Conservation (phyloP, 2,113 vertebrate species). For the Tachuris rubrigastra region DNA sequence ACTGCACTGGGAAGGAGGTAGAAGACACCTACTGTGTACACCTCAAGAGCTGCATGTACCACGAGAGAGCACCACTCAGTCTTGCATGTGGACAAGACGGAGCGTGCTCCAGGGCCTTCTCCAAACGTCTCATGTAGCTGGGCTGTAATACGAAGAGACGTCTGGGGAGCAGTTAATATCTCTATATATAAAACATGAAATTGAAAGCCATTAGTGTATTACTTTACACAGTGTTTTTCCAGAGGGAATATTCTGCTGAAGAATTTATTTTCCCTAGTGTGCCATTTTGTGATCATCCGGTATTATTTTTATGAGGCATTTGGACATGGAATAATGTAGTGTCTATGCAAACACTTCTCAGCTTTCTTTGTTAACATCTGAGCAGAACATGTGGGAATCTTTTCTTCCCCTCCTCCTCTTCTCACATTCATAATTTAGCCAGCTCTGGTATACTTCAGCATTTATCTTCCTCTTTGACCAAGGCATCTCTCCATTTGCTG, state of each 20-base stretch:
- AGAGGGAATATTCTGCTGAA: slow-evolving; percentile 67
- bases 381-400: slow-evolving; percentile 70
- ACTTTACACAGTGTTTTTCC: slow-evolving; percentile 74
- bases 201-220: slow-evolving; percentile 73
- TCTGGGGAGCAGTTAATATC: slow-evolving; percentile 74
- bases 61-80: not conserved
- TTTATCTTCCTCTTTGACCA: not conserved
- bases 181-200: slow-evolving; percentile 69
- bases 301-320: slow-evolving; percentile 76
- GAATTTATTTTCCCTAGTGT: slow-evolving; percentile 63
- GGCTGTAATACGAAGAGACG: slow-evolving; percentile 59
- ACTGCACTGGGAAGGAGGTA: not conserved
- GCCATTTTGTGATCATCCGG: slow-evolving; percentile 63
- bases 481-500: not conserved
- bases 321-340: slow-evolving; percentile 72
- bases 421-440: slow-evolving; percentile 64
- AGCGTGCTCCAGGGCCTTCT: slow-evolving; percentile 4
- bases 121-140: slow-evolving; percentile 46
- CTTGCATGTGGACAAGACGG: not conserved
- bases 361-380: slow-evolving; percentile 77
- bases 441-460: not conserved
- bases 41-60: not conserved
- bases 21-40: not conserved
- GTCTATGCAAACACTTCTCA: slow-evolving; percentile 75
- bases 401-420: slow-evolving; percentile 33